Conservation (phyloP, 2,888 invertebrate species). For the Epinotia ramella region DNA sequence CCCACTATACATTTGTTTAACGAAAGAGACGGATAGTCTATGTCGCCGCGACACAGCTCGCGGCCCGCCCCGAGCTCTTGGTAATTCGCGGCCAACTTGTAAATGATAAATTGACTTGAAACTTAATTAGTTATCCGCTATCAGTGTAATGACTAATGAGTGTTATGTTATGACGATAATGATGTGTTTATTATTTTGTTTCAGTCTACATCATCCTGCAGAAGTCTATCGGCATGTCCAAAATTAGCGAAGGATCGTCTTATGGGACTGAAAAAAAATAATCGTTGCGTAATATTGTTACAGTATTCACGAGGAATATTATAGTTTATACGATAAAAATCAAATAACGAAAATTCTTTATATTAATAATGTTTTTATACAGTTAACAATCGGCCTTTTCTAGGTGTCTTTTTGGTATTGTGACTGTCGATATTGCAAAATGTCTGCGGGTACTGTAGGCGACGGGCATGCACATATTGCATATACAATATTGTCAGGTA, state of each 20-base stretch:
- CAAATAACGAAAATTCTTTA: constrained; percentile 36
- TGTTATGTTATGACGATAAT: constrained; percentile 25
- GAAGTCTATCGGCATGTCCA: constrained; percentile 92
- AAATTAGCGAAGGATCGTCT: constrained; percentile 93
- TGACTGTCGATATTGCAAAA: constrained; percentile 11
- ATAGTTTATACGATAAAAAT: constrained; percentile 34
- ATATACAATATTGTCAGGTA: constrained; percentile 1
- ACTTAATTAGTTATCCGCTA: background rate
- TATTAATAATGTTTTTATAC: constrained; percentile 39
- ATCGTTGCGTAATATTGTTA: constrained; percentile 53
- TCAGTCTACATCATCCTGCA: constrained; percentile 91
- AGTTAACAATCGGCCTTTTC: constrained; percentile 38
- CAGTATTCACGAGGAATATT: constrained; percentile 41
- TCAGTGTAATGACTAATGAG: background rate
- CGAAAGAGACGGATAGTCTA: too few species aligned
- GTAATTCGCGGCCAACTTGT: too few species aligned
- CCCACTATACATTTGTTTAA: too few species aligned
- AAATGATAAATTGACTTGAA: background rate
- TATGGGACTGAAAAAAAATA: constrained; percentile 89
- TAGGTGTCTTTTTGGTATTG: constrained; percentile 37
- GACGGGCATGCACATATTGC: background rate
- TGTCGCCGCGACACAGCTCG: too few species aligned
- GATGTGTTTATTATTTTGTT: constrained; percentile 63
- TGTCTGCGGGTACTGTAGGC: background rate
- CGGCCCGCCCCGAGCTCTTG: too few species aligned